Conservation (phyloP, 2,113 vertebrate species). For the Colius striatus region DNA sequence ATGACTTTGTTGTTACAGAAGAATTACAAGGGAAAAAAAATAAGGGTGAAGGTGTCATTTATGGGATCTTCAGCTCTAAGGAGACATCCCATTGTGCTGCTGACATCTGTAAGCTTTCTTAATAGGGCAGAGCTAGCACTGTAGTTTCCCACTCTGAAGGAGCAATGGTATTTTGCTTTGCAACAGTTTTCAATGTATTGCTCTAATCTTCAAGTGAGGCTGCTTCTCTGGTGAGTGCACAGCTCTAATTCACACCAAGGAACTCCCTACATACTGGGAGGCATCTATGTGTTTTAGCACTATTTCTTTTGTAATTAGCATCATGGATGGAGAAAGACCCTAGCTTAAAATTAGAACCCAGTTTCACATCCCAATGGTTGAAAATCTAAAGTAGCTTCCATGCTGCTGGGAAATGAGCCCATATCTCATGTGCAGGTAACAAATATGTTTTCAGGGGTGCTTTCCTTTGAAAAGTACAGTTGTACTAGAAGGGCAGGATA, state of each 20-base stretch:
- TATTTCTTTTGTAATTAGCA: not conserved
- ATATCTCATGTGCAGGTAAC: not conserved
- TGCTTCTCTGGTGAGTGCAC: not conserved
- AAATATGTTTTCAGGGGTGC: not conserved
- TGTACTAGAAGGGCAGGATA: not conserved
- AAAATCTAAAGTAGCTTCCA: not conserved
- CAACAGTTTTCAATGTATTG: not conserved
- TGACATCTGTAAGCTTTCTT: not conserved
- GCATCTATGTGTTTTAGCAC: not conserved
- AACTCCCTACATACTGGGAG: not conserved
- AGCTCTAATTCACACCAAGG: not conserved
- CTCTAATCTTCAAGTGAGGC: not conserved
- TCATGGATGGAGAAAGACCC: fast-evolving
- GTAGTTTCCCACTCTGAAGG: not conserved
- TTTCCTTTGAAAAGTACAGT: not conserved
- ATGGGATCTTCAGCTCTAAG: not conserved
- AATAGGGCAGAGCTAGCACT: fast-evolving
- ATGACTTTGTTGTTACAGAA: not conserved
- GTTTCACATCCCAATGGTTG: not conserved
- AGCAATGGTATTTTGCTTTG: not conserved
- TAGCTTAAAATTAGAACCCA: not conserved
- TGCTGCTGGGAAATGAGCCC: not conserved
- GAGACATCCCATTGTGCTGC: not conserved
- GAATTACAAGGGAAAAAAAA: not conserved
- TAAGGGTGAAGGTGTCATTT: not conserved